phyloP scores from a whole-genome alignment of 2,888 invertebrate species.

The Oscheius sp. region DNA sequence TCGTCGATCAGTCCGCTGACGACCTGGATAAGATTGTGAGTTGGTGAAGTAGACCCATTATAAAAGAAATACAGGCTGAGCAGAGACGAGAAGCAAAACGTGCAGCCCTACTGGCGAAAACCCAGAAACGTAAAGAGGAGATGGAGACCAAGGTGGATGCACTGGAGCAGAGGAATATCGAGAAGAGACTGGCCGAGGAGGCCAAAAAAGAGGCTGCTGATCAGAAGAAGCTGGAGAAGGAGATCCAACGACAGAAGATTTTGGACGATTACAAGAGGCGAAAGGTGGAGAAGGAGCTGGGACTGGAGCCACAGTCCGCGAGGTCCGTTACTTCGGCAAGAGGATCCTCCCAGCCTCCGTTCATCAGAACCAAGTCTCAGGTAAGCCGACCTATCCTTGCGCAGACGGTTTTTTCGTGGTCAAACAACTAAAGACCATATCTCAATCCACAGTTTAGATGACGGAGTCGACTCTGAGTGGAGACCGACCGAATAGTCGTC shows the following conservation, averaged over 20 bases:
- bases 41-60: neutral
- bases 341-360: slow-evolving; percentile 69
- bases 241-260: slow-evolving; percentile 67
- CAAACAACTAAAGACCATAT: too few relatives aligned
- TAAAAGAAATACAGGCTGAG: slow-evolving; percentile 41
- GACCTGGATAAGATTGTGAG: slow-evolving; percentile 60
- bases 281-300: slow-evolving; percentile 70
- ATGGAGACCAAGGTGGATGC: slow-evolving; percentile 62
- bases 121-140: slow-evolving; percentile 69
- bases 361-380: slow-evolving; percentile 70
- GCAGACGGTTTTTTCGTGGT: too few relatives aligned
- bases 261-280: slow-evolving; percentile 72
- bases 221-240: slow-evolving; percentile 69
- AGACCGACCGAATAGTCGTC: slow-evolving; percentile 37
- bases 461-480: slow-evolving; percentile 32
- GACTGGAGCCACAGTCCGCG: slow-evolving; percentile 49
- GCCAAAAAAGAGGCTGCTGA: slow-evolving; percentile 68
- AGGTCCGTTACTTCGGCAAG: slow-evolving; percentile 51
- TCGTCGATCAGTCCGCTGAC: slow-evolving; percentile 49
- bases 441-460: slow-evolving; percentile 26
- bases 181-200: slow-evolving; percentile 60
- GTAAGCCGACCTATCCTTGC: slow-evolving; percentile 28
- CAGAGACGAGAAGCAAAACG: slow-evolving; percentile 68
- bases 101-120: slow-evolving; percentile 68
- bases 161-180: slow-evolving; percentile 58